phyloP scores from a whole-genome alignment of 1,140 invertebrate species.

The Muscidifurax raptorellus region DNA sequence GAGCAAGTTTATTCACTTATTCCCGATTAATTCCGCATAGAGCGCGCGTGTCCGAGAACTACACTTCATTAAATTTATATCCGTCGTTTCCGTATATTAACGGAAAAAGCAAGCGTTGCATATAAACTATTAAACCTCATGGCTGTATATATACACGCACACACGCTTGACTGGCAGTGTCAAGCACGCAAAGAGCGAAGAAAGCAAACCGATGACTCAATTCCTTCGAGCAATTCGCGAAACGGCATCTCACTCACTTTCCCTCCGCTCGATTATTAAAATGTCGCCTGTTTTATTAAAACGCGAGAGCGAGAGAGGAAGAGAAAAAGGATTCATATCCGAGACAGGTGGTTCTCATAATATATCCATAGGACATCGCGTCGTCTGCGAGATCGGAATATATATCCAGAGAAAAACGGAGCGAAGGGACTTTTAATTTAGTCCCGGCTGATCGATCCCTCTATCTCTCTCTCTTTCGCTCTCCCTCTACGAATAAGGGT shows the following conservation, averaged over 20 bases:
- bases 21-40: no score
- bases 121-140: no score
- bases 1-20: no score
- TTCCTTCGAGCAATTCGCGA: background rate
- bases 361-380: background rate
- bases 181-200: background rate
- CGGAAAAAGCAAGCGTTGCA: no score
- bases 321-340: constrained; percentile 16
- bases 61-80: no score
- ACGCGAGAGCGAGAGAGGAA: background rate
- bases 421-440: constrained; percentile 45
- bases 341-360: constrained; percentile 19
- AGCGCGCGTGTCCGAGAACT: no score
- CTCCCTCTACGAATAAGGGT: background rate
- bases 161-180: no score
- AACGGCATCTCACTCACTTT: background rate
- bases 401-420: background rate
- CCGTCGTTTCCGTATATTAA: no score
- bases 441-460: constrained; percentile 10
- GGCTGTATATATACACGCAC: no score
- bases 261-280: constrained; percentile 27
- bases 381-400: background rate
- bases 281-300: constrained; percentile 26
- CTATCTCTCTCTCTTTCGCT: background rate
- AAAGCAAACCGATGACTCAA: background rate